Evolutionary conservation across 2,888 invertebrate species (phyloP), one percentile per base, ranked within the genome.

Genomic region (Conops quadrifasciatus): DNA sequence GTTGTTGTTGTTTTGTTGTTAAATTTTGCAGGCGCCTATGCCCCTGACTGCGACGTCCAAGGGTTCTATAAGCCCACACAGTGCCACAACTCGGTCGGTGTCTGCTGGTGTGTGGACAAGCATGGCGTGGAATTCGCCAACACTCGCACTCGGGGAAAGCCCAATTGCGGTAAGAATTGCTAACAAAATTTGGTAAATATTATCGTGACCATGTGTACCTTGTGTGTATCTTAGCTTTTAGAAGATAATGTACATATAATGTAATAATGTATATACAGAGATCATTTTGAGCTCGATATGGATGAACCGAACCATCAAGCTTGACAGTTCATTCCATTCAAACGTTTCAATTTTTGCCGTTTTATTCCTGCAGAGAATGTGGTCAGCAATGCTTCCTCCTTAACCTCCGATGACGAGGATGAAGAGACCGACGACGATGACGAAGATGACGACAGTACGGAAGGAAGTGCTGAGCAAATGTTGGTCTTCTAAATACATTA

Each of bases 21-120:
- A 47, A 76, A 78, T 78, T 78, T 79, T 80, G 76, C 80, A 91
- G 93, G 92, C 77, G 91, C 90, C 73, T 94, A 92, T 87, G 89
- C 91, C 83, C 94, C 94, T 72, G 90, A 90, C 82, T 96, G 95
- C 87, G 95, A 96, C 87, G 89, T 90, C 77, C 92, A 93, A 85
- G 96, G 96, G 75, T 95, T 91, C 88, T 96, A 94, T 87, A 91
- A 91, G 77, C 89, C 94, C 80, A 91, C 93, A 74, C 96, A 96
- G 87, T 96, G 96, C 86, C 94, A 95, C 87, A 90, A 90, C 77
- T 92, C 94, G 74, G 93, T 94, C 67, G 94, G 92, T 73, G 91
- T 94, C 84, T 96, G 96, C 87, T 96, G 96, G 96, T 96, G 95
- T 88, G 95, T 95, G 77, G 95, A 96, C 88, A 91, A 93, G 84